Percentiles rank a stretch among this genome's conserved stretches.
These are phyloP conservation scores for Tenthredo amoena DNA, from an alignment of 2,888 invertebrate genomes.

Conservation along the genomic window DNA sequence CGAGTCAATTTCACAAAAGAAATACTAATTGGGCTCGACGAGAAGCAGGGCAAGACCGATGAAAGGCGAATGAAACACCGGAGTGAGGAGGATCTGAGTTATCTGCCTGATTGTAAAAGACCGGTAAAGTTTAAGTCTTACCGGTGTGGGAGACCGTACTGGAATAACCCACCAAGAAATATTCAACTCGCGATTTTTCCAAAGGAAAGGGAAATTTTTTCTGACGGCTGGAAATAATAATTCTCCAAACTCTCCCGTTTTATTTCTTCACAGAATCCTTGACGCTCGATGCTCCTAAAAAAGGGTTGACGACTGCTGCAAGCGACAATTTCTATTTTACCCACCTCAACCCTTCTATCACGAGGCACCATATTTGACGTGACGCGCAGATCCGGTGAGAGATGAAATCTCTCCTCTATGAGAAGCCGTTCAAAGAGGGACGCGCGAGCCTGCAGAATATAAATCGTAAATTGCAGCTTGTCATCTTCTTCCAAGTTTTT, in stretches of 20 bases:
- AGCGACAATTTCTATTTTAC: slow-evolving; percentile 45
- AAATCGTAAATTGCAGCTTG: slow-evolving; percentile 45
- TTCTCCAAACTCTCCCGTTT: slow-evolving; percentile 20
- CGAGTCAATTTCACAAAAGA: neutral
- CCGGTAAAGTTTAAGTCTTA: slow-evolving; percentile 13
- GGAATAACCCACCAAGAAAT: slow-evolving; percentile 25
- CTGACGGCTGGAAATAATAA: slow-evolving; percentile 22
- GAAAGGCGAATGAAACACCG: slow-evolving; percentile 3
- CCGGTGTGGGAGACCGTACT: neutral
- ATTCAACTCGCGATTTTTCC: slow-evolving; percentile 4
- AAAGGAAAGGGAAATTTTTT: neutral
- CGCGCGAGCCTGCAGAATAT: slow-evolving; percentile 24
- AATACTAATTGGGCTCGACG: slow-evolving; percentile 9
- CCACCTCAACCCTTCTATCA: slow-evolving; percentile 29
- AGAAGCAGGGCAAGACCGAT: neutral
- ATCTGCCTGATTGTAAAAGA: slow-evolving; percentile 19
- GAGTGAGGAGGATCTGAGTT: neutral
- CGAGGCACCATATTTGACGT: slow-evolving; percentile 30
- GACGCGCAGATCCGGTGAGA: slow-evolving; percentile 39
- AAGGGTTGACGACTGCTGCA: slow-evolving; percentile 42
- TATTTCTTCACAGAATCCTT: slow-evolving; percentile 25
- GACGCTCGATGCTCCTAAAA: slow-evolving; percentile 22
- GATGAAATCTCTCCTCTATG: slow-evolving; percentile 45
- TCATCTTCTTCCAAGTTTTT: slow-evolving; percentile 23
- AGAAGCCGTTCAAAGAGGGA: slow-evolving; percentile 42